Conservation (phyloP, 2,888 invertebrate genomes). For the Pantelozetes paolii region DNA sequence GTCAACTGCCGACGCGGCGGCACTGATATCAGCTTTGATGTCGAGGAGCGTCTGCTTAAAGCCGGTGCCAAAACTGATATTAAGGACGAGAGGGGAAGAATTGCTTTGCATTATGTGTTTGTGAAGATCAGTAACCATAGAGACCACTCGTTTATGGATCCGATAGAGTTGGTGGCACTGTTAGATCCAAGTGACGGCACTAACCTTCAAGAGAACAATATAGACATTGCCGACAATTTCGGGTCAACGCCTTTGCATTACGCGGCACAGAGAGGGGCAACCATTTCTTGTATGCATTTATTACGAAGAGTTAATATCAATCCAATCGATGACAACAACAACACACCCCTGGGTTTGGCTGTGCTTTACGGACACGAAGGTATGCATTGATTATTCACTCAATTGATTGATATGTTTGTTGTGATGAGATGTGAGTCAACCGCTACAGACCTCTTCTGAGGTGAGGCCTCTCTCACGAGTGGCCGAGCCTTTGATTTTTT, state of each 20-base stretch:
- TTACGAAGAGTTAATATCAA: conserved; percentile 45
- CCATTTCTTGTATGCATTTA: conserved; percentile 55
- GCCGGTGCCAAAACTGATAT: conserved; percentile 52
- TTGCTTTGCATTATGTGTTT: conserved; percentile 57
- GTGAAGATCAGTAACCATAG: conserved; percentile 51
- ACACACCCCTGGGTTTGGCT: conserved; percentile 56
- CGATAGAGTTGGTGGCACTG: conserved; percentile 54
- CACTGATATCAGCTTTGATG: conserved; percentile 54
- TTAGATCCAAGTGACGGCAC: conserved; percentile 52
- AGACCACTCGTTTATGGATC: conserved; percentile 50
- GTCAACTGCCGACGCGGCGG: conserved; percentile 53
- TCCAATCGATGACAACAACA: conserved; percentile 53
- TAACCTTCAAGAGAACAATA: conserved; percentile 36
- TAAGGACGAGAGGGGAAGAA: conserved; percentile 51
- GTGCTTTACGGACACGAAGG: conserved; percentile 55
- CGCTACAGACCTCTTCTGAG: conserved; percentile 5
- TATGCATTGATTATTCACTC: conserved; percentile 46
- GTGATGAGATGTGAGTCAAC: conserved; percentile 17
- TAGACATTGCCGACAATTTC: conserved; percentile 52
- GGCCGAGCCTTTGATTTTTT: conserved; percentile 32
- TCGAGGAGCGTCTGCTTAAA: conserved; percentile 54
- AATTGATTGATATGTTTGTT: background rate
- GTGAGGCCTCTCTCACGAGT: too few relatives aligned
- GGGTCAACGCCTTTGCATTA: conserved; percentile 48
- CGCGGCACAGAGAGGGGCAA: conserved; percentile 53